These are phyloP conservation scores for Archilochus colubris DNA, from an alignment of 2,113 vertebrate genomes.

Conservation along the genomic window DNA sequence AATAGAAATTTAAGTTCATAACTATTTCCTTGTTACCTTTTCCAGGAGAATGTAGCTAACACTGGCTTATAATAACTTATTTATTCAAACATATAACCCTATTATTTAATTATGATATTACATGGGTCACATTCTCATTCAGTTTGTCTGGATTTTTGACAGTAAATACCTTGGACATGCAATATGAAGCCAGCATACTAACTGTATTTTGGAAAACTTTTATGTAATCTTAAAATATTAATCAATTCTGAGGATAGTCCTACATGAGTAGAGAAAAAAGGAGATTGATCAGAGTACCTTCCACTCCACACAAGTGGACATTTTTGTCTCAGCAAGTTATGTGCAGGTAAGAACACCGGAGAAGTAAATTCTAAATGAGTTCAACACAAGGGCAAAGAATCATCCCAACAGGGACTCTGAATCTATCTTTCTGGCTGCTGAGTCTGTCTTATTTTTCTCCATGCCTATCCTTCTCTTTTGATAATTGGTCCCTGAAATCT, in stretches of 20 bases:
- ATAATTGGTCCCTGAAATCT: not conserved
- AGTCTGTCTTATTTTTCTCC: not conserved
- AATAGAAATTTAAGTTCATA: not conserved
- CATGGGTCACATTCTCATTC: not conserved
- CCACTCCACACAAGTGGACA: not conserved
- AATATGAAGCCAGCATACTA: not conserved
- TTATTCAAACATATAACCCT: not conserved
- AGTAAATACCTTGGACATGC: not conserved
- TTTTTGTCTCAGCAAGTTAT: not conserved
- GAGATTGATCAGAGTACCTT: not conserved
- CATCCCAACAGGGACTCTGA: not conserved
- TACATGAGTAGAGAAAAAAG: not conserved
- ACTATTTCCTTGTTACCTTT: not conserved
- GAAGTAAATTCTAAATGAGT: not conserved
- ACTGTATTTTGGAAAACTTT: not conserved
- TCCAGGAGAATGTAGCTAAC: not conserved
- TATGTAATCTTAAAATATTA: not conserved
- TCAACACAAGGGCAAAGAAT: not conserved
- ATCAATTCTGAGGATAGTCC: not conserved
- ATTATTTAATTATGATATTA: not conserved
- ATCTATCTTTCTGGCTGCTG: not conserved
- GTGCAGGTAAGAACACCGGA: not conserved
- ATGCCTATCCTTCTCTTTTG: not conserved
- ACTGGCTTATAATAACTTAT: not conserved
- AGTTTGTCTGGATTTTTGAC: not conserved